Percentiles rank a stretch among this genome's conserved stretches.
Conservation (phyloP, 2,888 invertebrate genomes). For the Hirtodrosophila alboralis region DNA sequence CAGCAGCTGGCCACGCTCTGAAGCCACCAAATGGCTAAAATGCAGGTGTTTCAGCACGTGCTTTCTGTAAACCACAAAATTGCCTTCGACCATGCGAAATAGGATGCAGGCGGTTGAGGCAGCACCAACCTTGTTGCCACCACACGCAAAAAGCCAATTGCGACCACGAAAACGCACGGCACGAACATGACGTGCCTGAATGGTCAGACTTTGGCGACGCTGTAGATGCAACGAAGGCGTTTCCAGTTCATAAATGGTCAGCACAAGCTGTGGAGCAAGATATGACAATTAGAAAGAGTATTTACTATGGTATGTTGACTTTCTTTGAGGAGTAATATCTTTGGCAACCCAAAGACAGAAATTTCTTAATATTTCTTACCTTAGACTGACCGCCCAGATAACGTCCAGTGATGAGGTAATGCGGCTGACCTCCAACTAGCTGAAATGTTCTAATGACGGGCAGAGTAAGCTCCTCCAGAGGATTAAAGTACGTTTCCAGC, state of each 20-base stretch:
- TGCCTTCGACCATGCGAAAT: slow-evolving; percentile 76
- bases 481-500: slow-evolving; percentile 79
- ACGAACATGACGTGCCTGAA: slow-evolving; percentile 60
- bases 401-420: slow-evolving; percentile 71
- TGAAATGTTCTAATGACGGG: slow-evolving; percentile 66
- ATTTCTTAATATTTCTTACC: too few relatives aligned
- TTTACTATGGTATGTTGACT: too few relatives aligned
- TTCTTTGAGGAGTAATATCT: too few relatives aligned
- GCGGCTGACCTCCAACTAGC: slow-evolving; percentile 64
- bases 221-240: slow-evolving; percentile 53
- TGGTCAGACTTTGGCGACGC: slow-evolving; percentile 69
- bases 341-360: too few relatives aligned
- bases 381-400: slow-evolving; percentile 57
- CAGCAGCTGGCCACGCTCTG: slow-evolving; percentile 58
- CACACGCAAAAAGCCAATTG: slow-evolving; percentile 77
- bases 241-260: slow-evolving; percentile 70
- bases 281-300: too few relatives aligned
- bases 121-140: too few relatives aligned
- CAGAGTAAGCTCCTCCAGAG: slow-evolving; percentile 71
- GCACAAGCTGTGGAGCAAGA: slow-evolving; percentile 62
- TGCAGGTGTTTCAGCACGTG: slow-evolving; percentile 63
- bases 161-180: slow-evolving; percentile 66
- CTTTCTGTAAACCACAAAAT: slow-evolving; percentile 70
- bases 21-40: slow-evolving; percentile 66
- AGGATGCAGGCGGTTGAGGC: slow-evolving; percentile 52